phyloP scores from a whole-genome alignment of 2,113 vertebrate genomes.

The Mesocricetus auratus region DNA sequence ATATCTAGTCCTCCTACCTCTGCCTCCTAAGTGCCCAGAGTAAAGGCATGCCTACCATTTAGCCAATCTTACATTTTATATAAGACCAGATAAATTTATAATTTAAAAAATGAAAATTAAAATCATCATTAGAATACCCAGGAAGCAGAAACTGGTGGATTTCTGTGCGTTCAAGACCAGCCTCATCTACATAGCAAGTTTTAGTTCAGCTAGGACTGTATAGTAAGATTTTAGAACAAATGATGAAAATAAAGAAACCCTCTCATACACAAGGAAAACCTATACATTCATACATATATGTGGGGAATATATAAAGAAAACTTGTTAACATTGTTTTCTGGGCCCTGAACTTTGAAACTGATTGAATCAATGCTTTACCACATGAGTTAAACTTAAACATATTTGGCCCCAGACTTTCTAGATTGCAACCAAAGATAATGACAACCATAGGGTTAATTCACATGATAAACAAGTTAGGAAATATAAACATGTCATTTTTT shows the following conservation, averaged over 20 bases:
- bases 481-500: background rate
- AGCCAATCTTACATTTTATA: background rate
- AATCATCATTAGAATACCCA: conserved; percentile 19
- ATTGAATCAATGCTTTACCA: background rate
- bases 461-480: conserved; percentile 11
- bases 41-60: background rate
- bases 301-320: background rate
- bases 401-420: background rate
- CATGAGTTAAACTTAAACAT: background rate
- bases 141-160: background rate
- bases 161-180: background rate
- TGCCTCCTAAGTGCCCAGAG: background rate
- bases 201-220: background rate
- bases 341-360: background rate
- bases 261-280: background rate
- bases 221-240: background rate
- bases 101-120: conserved; percentile 55
- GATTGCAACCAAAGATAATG: background rate
- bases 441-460: background rate
- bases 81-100: background rate
- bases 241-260: background rate
- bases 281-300: too few species aligned
- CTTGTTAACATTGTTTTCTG: background rate
- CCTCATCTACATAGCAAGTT: background rate
- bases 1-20: background rate